Conservation (phyloP, 2,797 vertebrate species). For the Channallabes apus region DNA sequence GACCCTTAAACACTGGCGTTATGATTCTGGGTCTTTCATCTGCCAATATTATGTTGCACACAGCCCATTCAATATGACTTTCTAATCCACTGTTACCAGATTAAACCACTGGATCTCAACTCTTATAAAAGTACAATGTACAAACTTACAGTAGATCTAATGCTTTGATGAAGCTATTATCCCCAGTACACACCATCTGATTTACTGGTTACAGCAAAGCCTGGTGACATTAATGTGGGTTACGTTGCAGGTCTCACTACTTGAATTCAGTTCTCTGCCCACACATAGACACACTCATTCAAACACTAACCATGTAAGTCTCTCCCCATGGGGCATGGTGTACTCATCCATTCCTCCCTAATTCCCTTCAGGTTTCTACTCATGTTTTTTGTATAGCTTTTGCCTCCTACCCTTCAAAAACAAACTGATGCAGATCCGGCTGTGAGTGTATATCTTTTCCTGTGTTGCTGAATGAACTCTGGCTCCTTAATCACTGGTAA, state of each 20-base stretch:
- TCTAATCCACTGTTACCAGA: constrained; percentile 40
- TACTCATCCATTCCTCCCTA: constrained; percentile 9
- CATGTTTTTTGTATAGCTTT: constrained; percentile 34
- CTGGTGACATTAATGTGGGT: constrained; percentile 64
- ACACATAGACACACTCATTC: constrained; percentile 36
- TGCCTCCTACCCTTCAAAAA: constrained; percentile 57
- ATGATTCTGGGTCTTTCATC: neutral
- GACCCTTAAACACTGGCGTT: constrained; percentile 62
- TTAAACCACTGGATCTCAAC: constrained; percentile 30
- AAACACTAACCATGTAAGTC: constrained; percentile 34
- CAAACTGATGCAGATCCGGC: constrained; percentile 45
- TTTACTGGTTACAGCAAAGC: constrained; percentile 61
- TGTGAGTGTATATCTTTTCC: constrained; percentile 61
- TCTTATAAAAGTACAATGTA: constrained; percentile 35
- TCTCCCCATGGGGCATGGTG: constrained; percentile 56
- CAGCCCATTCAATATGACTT: constrained; percentile 37
- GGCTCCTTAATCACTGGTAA: constrained; percentile 76
- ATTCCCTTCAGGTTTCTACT: constrained; percentile 46
- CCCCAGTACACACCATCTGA: constrained; percentile 49
- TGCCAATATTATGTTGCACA: neutral
- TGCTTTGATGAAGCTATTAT: constrained; percentile 32
- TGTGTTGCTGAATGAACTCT: constrained; percentile 70
- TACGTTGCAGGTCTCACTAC: constrained; percentile 42
- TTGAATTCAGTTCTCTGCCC: constrained; percentile 57
- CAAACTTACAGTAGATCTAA: constrained; percentile 21